These are phyloP conservation scores for Polydrusus tereticollis DNA, from an alignment of 2,888 invertebrate genomes.

Conservation along the genomic window DNA sequence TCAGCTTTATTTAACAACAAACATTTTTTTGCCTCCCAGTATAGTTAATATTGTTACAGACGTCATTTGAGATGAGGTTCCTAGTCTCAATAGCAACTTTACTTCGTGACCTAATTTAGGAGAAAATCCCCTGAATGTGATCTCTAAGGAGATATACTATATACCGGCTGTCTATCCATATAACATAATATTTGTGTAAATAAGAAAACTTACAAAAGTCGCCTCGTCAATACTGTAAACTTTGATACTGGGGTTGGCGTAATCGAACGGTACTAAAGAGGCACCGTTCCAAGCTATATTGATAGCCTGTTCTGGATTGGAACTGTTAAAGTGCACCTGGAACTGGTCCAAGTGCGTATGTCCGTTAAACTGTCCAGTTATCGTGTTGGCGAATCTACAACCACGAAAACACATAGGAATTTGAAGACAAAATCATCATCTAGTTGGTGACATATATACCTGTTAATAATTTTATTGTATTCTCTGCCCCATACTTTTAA, in stretches of 20 bases:
- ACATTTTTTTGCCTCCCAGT: too few species aligned
- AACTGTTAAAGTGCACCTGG: slow-evolving; percentile 75
- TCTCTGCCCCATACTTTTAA: slow-evolving; percentile 78
- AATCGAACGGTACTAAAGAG: slow-evolving; percentile 81
- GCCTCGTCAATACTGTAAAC: slow-evolving; percentile 55
- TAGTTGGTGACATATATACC: slow-evolving; percentile 64
- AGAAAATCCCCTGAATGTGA: too few species aligned
- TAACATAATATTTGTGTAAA: too few species aligned
- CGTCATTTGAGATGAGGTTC: too few species aligned
- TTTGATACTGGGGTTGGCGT: slow-evolving; percentile 72
- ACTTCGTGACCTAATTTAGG: too few species aligned
- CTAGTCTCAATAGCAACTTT: too few species aligned
- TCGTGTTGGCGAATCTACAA: slow-evolving; percentile 82
- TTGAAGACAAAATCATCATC: too few species aligned
- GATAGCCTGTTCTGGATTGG: slow-evolving; percentile 70
- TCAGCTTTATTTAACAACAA: too few species aligned
- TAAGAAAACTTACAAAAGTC: slow-evolving; percentile 55
- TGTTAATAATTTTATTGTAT: slow-evolving; percentile 76
- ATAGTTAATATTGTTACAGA: too few species aligned
- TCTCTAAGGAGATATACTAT: too few species aligned
- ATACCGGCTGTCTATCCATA: too few species aligned
- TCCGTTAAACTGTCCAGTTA: slow-evolving; percentile 87
- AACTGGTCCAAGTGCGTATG: slow-evolving; percentile 85
- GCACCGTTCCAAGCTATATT: slow-evolving; percentile 87
- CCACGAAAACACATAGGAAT: too few species aligned